A percentile compares a stretch with the other conserved stretches of the same genome.
These are phyloP conservation scores for Leiothrix lutea DNA, from an alignment of 2,113 vertebrate genomes.

Conservation along the genomic window DNA sequence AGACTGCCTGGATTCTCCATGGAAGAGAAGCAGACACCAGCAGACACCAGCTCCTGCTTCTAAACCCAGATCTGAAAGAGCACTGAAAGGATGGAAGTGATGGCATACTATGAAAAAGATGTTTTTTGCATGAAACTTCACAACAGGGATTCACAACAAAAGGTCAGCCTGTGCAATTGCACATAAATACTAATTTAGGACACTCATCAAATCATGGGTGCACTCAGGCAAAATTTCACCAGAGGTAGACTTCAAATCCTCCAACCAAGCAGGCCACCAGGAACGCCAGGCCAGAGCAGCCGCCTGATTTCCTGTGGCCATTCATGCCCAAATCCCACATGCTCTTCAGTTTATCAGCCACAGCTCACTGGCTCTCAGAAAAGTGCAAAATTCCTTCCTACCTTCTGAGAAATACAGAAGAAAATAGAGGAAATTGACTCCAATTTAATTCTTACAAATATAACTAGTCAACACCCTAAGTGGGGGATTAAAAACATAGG, in stretches of 20 bases:
- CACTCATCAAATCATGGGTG: neutral
- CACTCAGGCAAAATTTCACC: neutral
- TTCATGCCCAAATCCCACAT: neutral
- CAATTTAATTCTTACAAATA: conserved; percentile 16
- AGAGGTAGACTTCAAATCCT: neutral
- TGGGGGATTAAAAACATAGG: neutral
- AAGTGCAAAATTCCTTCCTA: neutral
- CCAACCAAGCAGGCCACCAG: neutral
- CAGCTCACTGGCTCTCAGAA: neutral
- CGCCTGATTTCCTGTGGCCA: neutral
- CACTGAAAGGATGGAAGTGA: neutral
- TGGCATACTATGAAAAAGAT: neutral
- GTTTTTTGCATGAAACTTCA: neutral
- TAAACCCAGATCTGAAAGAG: neutral
- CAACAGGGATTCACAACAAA: neutral
- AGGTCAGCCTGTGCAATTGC: neutral
- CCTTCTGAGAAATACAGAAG: neutral
- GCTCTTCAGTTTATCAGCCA: neutral
- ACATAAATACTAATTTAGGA: neutral
- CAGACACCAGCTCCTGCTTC: neutral
- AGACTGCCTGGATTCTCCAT: accelerated
- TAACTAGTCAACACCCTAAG: neutral
- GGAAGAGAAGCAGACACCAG: neutral
- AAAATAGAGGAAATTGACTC: conserved; percentile 25
- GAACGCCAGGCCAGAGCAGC: neutral